Conservation (phyloP, 1,140 invertebrate genomes). For the Drosophila melanogaster region Release_6_plus_ISO1_MT NT_033777.3:23545001-23545500, state of each 20-base stretch:
- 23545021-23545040: conserved; percentile 27
- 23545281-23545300: conserved; percentile 69
- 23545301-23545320: conserved; percentile 62
- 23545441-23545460: conserved; percentile 64
- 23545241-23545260: conserved; percentile 19
- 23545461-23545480: conserved; percentile 34
- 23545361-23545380: conserved; percentile 25
- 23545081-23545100: conserved; percentile 22
- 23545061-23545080: conserved; percentile 37
- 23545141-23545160: conserved; percentile 28
- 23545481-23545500: conserved; percentile 18
- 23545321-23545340: conserved; percentile 8
- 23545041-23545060: conserved; percentile 19
- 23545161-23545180: conserved; percentile 14
- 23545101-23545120: conserved; percentile 7
- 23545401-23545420: conserved; percentile 50
- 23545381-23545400: conserved; percentile 60
- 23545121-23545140: conserved; percentile 17
- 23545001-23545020: conserved; percentile 5
- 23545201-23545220: conserved; percentile 21
- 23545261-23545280: conserved; percentile 56
- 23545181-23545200: conserved; percentile 36
- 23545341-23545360: conserved; percentile 38
- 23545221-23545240: conserved; percentile 6
- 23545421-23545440: conserved; percentile 54